phyloP scores from a whole-genome alignment of 2,797 vertebrate species.

The Etheostoma nigrum region DNA sequence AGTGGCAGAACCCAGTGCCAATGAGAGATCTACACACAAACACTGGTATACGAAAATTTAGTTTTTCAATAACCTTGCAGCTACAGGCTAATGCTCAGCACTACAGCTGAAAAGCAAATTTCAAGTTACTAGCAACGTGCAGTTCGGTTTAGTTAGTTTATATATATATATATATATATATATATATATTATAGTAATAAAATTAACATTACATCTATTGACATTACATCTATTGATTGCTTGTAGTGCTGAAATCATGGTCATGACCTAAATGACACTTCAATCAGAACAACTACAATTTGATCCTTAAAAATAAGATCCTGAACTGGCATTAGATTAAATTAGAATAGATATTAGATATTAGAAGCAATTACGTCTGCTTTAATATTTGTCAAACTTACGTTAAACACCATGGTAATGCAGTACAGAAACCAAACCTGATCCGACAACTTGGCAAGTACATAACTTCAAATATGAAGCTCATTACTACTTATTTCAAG shows the following conservation, averaged over 20 bases:
- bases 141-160: not conserved
- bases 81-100: too few species aligned
- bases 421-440: slow-evolving; percentile 3
- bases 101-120: not conserved
- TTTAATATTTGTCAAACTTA: slow-evolving; percentile 8
- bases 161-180: too few species aligned
- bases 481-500: not conserved
- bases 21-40: slow-evolving; percentile 80
- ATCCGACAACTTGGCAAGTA: not conserved
- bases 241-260: not conserved
- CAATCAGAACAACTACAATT: not conserved
- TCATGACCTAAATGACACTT: slow-evolving; percentile 10
- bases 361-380: slow-evolving; percentile 2
- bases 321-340: not conserved
- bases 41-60: slow-evolving; percentile 72
- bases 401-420: not conserved
- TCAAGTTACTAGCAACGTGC: too few species aligned
- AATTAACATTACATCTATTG: slow-evolving; percentile 1
- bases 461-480: not conserved
- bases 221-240: not conserved
- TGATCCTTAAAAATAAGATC: not conserved
- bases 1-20: slow-evolving; percentile 79
- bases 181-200: too few species aligned
- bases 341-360: not conserved
- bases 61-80: not conserved